Base-by-base conservation (phyloP, 2,113 vertebrate genomes). In the Ceuthmochares aereus region DNA sequence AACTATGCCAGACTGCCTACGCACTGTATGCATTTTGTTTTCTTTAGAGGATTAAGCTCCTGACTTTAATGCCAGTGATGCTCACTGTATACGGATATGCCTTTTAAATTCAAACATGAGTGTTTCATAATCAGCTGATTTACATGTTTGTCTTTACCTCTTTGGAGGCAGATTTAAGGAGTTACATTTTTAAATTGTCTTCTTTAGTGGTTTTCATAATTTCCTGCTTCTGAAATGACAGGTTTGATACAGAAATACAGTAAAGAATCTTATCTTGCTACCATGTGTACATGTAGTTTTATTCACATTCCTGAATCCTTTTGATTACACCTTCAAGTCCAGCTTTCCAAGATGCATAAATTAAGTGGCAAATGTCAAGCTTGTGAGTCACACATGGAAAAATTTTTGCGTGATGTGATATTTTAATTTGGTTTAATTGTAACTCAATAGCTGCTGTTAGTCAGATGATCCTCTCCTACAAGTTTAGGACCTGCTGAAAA, bases 51-150 rank as follows among this genome's bases (percentile, higher is more conserved):
- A 97, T 96, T 96, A 96, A 95, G 92, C 87, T 94, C 58, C 94
- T 88, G 84, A 95, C 92, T 91, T 95, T 64, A 94, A 78, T 91
- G 96, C 87, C 92, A 91, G 42, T 69, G 91, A 93, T 94, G 76
- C 88, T 96, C 62, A 54, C 75, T 84, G 88, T 95, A 83, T 95
- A 96, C 81, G 87, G 94, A 97, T 95, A 97, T 64, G 83, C 86
- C 83, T 96, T 95, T 89, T 92, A 97, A 95, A 97, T 96, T 73
- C 56, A 85, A 74, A 90, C 78, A 95, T 95, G 84, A 91, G 95
- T 93, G 93, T 95, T 97, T 96, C 96, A 97, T 97, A 94, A 96
- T 96, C 64, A 94, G 59, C 40, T 97, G 85, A 97, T 97, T 94
- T 95, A 94, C 95, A 86, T 92, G 89, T 96, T 97, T 96, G 94